Evolutionary conservation across 2,888 invertebrate species (phyloP), one percentile per base, ranked within the genome.

Genomic region (Linyphia triangularis): DNA sequence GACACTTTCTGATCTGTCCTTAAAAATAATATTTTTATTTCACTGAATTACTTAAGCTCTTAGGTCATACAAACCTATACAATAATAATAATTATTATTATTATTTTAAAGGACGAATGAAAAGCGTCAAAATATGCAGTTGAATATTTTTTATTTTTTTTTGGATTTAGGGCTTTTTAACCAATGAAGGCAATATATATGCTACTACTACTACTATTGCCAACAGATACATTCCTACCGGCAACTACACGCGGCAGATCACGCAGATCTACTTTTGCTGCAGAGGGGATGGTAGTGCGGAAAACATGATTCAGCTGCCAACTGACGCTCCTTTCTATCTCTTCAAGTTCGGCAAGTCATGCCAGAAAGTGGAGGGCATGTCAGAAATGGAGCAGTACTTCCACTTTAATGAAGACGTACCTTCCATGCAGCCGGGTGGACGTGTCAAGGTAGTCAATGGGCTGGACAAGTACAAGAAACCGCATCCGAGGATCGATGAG

Each of bases 351-450:
- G 91, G 91, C 2, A 88, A 89, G 30, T 90, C 90, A 1, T 91
- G 91, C 78, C 91, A 91, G 79, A 90, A 90, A 65, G 91, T 91
- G 1, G 90, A 91, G 69, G 91, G 90, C 9, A 91, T 91, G 91
- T 90, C 90, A 7, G 91, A 91, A 75, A 79, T 88, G 26, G 90
- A 90, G 33, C 91, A 91, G 43, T 91, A 86, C 75, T 91, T 91
- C 51, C 91, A 91, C 84, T 91, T 91, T 79, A 90, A 90, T 67
- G 91, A 91, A 73, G 91, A 91, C 65, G 79, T 89, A 0, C 73
- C 78, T n/a, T 65, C 85, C 2, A 24, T 33, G 19, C 59, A 40
- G 5, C 89, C 89, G 10, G 65, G 51, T 16, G 61, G 57, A n/a
- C 33, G 61, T 9, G 69, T 59, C 24, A 81, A 72, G n/a, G 69